These are phyloP conservation scores for Coelinius sp. DNA, from an alignment of 2,888 invertebrate species.

Conservation along the genomic window DNA sequence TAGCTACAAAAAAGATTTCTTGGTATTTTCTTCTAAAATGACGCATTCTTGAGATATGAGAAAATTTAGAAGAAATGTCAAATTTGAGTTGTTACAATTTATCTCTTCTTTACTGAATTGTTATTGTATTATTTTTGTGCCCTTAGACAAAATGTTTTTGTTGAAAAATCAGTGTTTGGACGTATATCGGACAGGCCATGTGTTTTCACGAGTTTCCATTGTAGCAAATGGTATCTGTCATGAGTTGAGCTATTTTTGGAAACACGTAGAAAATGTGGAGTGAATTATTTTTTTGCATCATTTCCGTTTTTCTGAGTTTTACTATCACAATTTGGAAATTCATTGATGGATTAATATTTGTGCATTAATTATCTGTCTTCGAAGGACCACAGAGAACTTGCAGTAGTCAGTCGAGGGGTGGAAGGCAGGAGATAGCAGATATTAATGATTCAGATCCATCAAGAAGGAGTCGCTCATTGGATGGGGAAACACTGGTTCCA, in stretches of 20 bases:
- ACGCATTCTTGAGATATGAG: too few relatives aligned
- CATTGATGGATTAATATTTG: neutral
- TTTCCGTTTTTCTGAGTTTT: constrained; percentile 1
- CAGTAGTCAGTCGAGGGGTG: constrained; percentile 41
- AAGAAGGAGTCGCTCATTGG: constrained; percentile 60
- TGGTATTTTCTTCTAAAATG: too few relatives aligned
- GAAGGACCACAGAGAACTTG: constrained; percentile 43
- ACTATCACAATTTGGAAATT: too few relatives aligned
- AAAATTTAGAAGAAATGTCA: too few relatives aligned
- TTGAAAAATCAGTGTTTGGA: neutral
- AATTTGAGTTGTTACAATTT: too few relatives aligned
- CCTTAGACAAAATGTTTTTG: neutral
- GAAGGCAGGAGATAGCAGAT: constrained; percentile 19
- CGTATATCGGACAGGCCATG: neutral
- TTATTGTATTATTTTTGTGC: too few relatives aligned
- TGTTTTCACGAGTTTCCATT: neutral
- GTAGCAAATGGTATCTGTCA: neutral
- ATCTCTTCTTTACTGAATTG: too few relatives aligned
- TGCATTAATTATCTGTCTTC: constrained; percentile 1
- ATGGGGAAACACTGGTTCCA: constrained; percentile 51
- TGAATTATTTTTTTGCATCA: neutral
- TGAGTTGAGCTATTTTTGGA: neutral
- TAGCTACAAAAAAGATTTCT: too few relatives aligned
- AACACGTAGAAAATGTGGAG: neutral
- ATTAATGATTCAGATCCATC: constrained; percentile 50